phyloP scores from a whole-genome alignment of 2,888 invertebrate genomes.

The Athalia cordata region DNA sequence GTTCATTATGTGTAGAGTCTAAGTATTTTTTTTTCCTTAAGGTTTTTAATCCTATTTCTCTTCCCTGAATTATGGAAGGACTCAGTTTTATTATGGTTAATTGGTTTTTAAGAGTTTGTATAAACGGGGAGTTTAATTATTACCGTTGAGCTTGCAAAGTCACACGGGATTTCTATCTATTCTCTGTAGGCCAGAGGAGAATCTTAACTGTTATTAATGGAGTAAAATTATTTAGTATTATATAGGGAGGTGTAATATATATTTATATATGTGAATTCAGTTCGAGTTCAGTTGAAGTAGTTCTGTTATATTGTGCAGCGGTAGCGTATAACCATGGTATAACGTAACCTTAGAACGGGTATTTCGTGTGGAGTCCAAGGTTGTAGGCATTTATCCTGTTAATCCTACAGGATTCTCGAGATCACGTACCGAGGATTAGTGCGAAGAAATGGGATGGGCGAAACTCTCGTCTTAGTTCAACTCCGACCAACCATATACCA shows the following conservation, averaged over 20 bases:
- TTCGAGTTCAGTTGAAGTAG: too few species aligned
- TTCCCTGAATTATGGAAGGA: too few species aligned
- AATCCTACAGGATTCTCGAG: conserved; percentile 58
- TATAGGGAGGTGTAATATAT: background rate
- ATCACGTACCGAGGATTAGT: conserved; percentile 60
- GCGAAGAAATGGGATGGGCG: conserved; percentile 23
- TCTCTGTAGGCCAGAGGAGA: conserved; percentile 11
- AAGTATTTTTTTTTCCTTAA: too few species aligned
- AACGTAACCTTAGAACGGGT: conserved; percentile 41
- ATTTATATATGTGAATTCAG: too few species aligned
- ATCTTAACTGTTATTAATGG: conserved; percentile 34
- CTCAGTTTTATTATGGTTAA: background rate
- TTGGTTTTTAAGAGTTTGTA: conserved; percentile 24
- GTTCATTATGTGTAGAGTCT: too few species aligned
- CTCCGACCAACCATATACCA: conserved; percentile 23
- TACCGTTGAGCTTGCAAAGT: conserved; percentile 2
- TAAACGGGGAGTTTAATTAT: background rate
- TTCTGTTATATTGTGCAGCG: too few species aligned
- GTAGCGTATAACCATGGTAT: too few species aligned
- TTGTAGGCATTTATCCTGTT: conserved; percentile 52
- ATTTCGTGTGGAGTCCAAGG: conserved; percentile 55
- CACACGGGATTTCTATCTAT: conserved; percentile 9
- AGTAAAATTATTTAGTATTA: conserved; percentile 7
- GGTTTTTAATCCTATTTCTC: too few species aligned
- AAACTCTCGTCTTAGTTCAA: conserved; percentile 43